A percentile compares a stretch with the other conserved stretches of the same genome.
These are phyloP conservation scores for Oscheius sp. DNA, from an alignment of 2,888 invertebrate species.

Conservation along the genomic window DNA sequence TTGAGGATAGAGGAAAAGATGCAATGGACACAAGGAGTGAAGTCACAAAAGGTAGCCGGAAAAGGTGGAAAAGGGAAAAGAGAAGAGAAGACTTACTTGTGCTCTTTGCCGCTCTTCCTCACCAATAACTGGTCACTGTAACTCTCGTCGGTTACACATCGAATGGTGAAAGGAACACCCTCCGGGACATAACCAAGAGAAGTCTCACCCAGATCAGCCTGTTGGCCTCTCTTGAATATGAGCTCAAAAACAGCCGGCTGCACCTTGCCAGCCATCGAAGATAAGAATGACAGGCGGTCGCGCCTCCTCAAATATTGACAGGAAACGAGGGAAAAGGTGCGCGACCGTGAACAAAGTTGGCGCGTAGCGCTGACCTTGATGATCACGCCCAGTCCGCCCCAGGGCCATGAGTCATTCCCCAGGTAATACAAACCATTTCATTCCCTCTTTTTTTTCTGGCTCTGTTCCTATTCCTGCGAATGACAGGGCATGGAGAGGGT, in stretches of 20 bases:
- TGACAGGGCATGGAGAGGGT: too few relatives aligned
- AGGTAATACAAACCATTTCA: neutral
- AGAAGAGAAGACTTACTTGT: too few relatives aligned
- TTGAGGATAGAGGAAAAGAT: neutral
- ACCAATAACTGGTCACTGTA: neutral
- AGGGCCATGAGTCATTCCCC: conserved; percentile 7
- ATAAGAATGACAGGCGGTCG: conserved; percentile 32
- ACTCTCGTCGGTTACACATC: conserved; percentile 5
- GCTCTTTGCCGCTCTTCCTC: neutral
- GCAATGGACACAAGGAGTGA: neutral
- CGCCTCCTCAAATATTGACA: conserved; percentile 29
- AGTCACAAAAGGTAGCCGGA: too few relatives aligned
- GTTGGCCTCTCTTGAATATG: neutral
- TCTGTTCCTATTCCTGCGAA: too few relatives aligned
- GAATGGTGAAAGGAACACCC: neutral
- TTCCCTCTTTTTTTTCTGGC: too few relatives aligned
- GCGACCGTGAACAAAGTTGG: neutral
- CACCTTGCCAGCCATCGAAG: conserved; percentile 11
- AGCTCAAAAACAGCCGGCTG: conserved; percentile 18
- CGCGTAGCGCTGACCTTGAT: neutral
- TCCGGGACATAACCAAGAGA: neutral
- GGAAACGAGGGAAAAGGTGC: conserved; percentile 1
- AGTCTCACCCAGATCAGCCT: neutral
- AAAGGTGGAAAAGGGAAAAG: too few relatives aligned
- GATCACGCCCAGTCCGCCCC: conserved; percentile 23